Evolutionary conservation across 2,113 vertebrate genomes (phyloP).

Genomic region (Gymnobelideus leadbeateri): DNA sequence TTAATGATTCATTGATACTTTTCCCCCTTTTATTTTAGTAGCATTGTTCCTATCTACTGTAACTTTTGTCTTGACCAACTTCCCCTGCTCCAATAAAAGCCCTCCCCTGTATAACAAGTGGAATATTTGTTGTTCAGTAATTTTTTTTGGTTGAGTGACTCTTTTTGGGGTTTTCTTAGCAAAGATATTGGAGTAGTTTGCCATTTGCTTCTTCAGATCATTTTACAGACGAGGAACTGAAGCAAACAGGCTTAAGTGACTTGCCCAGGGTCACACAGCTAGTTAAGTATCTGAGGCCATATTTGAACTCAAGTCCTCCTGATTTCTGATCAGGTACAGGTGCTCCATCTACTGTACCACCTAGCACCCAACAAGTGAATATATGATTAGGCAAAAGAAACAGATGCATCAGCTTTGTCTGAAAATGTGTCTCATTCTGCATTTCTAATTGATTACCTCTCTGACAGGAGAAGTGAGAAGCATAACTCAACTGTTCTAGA

Average conservation of each 20-base stretch:
- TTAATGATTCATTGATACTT: not conserved
- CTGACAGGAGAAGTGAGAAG: not conserved
- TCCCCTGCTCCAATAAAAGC: not conserved
- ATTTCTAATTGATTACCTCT: not conserved
- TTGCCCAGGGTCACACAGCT: no score
- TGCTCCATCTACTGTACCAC: not conserved
- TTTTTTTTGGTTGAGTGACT: no score
- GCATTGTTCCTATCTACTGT: not conserved
- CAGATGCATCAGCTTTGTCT: not conserved
- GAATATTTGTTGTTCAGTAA: not conserved
- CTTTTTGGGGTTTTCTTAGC: no score
- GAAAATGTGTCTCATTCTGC: not conserved
- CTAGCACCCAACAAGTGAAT: not conserved
- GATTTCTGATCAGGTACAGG: no score
- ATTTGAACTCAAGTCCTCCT: no score
- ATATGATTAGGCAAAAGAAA: not conserved
- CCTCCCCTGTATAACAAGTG: not conserved
- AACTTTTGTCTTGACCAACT: not conserved
- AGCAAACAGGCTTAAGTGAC: not conserved
- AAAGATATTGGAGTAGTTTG: no score
- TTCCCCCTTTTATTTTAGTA: not conserved
- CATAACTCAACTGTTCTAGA: not conserved
- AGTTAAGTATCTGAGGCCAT: no score
- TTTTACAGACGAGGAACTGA: not conserved
- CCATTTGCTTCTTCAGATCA: not conserved